phyloP scores from a whole-genome alignment of 1,140 invertebrate genomes.

The Zaprionus davidi region DNA sequence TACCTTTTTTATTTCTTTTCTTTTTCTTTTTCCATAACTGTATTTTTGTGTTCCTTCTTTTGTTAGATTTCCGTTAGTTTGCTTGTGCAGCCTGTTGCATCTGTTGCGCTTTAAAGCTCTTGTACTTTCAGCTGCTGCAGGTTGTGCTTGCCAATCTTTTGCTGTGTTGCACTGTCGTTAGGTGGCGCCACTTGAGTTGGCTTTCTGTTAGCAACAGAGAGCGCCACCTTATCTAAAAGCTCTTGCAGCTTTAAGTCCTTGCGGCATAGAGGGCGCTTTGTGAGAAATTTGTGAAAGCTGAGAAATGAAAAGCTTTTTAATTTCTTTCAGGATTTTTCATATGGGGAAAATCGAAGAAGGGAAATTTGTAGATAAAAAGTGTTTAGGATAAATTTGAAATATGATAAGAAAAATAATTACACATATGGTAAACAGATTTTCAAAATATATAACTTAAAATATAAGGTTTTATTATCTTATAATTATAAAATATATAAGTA shows the following conservation, averaged over 20 bases:
- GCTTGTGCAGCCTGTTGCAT: slow-evolving; percentile 41
- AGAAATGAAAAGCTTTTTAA: background rate
- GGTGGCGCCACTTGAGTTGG: slow-evolving; percentile 24
- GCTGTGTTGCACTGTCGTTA: background rate
- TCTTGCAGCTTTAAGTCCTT: background rate
- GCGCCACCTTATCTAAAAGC: background rate
- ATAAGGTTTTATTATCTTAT: too few species aligned
- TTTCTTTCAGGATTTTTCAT: background rate
- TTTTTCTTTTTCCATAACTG: slow-evolving; percentile 1
- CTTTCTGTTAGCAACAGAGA: background rate
- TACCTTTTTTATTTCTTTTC: background rate
- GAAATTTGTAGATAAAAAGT: background rate
- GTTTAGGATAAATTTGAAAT: background rate
- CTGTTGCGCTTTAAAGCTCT: slow-evolving; percentile 28
- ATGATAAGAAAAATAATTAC: too few species aligned
- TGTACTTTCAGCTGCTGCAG: background rate
- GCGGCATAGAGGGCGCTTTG: background rate
- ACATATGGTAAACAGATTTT: too few species aligned
- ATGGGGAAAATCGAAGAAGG: background rate
- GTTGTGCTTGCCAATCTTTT: background rate
- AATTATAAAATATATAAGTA: too few species aligned
- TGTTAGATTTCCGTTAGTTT: background rate
- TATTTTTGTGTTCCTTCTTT: background rate
- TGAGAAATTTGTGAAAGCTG: background rate
- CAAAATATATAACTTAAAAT: too few species aligned